Evolutionary conservation across 2,888 invertebrate genomes (phyloP).

Genomic region (Sminthurinus aureus): DNA sequence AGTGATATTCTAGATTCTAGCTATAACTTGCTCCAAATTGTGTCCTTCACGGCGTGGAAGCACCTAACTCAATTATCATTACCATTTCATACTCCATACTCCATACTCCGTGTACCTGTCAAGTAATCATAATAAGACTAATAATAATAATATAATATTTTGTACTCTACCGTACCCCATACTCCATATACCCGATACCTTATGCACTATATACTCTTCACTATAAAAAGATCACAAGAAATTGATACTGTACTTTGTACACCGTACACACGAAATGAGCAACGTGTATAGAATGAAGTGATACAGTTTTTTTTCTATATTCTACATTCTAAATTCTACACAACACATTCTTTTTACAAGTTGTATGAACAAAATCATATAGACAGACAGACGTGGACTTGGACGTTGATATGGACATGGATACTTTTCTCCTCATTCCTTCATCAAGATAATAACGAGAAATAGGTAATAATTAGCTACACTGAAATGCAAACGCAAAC

Average conservation of each 20-base stretch:
- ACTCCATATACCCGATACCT: background rate
- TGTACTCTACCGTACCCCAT: background rate
- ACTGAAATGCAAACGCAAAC: background rate
- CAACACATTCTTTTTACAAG: background rate
- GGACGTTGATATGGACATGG: background rate
- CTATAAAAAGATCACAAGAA: background rate
- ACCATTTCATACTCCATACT: no score
- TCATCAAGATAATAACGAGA: slow-evolving; percentile 22
- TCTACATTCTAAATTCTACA: background rate
- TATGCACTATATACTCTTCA: no score
- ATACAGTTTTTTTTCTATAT: background rate
- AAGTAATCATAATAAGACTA: background rate
- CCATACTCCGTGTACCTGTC: slow-evolving; percentile 36
- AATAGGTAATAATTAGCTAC: slow-evolving; percentile 38
- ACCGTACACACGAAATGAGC: no score
- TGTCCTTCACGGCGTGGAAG: slow-evolving; percentile 35
- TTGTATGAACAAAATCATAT: background rate
- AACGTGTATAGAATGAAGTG: background rate
- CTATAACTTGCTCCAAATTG: slow-evolving; percentile 30
- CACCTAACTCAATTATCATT: slow-evolving; percentile 40
- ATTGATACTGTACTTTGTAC: no score
- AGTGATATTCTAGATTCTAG: slow-evolving; percentile 18
- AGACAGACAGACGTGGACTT: background rate
- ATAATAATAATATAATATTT: slow-evolving; percentile 16
- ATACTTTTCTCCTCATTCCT: slow-evolving; percentile 3